Conservation (phyloP, 2,797 vertebrate species). For the Pseudomugil gertrudae region DNA sequence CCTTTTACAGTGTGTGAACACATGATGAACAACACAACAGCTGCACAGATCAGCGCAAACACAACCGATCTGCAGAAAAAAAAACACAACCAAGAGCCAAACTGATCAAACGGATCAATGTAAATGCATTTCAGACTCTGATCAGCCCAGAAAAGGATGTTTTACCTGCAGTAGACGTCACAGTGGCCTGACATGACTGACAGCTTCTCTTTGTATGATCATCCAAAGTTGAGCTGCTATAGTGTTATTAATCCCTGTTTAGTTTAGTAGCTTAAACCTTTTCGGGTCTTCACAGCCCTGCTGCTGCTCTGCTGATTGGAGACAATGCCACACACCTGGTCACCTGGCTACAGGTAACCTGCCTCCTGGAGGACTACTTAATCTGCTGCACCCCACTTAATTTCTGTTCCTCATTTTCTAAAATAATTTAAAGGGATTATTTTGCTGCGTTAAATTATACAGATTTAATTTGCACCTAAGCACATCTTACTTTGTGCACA, state of each 20-base stretch:
- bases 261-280: not conserved
- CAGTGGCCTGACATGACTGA: conserved; percentile 41
- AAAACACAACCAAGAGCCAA: not conserved
- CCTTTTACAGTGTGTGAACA: conserved; percentile 53
- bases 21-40: conserved; percentile 35
- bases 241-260: not conserved
- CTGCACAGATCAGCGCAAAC: conserved; percentile 42
- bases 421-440: not conserved
- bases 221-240: not conserved
- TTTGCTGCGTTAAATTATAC: not conserved
- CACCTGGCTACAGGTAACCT: conserved; percentile 58
- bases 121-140: not conserved
- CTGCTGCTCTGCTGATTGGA: conserved; percentile 62
- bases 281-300: conserved; percentile 19
- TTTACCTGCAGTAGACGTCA: conserved; percentile 58
- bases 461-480: not conserved
- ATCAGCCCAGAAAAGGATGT: not conserved
- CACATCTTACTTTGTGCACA: not conserved
- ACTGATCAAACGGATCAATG: not conserved
- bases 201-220: conserved; percentile 15
- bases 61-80: conserved; percentile 46
- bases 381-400: not conserved
- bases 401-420: not conserved
- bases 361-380: conserved; percentile 12
- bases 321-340: conserved; percentile 50